These are phyloP conservation scores for Apamea anceps DNA, from an alignment of 2,888 invertebrate genomes.

Conservation along the genomic window DNA sequence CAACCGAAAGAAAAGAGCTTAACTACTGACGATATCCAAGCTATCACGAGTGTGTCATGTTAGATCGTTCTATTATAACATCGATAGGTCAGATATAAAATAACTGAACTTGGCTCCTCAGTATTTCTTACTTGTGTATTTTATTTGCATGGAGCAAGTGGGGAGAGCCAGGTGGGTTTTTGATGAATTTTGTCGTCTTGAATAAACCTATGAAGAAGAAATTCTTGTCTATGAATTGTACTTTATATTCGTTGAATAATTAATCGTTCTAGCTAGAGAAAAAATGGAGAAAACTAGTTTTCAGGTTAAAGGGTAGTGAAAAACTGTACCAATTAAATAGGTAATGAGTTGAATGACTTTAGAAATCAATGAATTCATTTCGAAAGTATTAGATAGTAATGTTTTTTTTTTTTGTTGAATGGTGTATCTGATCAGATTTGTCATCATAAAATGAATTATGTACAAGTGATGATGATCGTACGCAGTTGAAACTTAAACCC, in stretches of 20 bases:
- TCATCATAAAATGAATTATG: conserved; percentile 24
- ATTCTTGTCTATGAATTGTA: conserved; percentile 65
- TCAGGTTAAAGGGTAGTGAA: conserved; percentile 23
- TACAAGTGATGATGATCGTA: conserved; percentile 6
- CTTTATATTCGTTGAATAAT: conserved; percentile 34
- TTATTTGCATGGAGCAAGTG: conserved; percentile 89
- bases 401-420: conserved; percentile 14
- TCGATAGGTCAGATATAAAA: conserved; percentile 70
- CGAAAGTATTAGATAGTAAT: conserved; percentile 24
- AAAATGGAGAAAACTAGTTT: conserved; percentile 20
- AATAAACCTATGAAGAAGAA: conserved; percentile 88
- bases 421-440: conserved; percentile 9
- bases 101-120: conserved; percentile 77
- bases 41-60: conserved; percentile 76
- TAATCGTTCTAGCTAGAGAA: conserved; percentile 42
- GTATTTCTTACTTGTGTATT: conserved; percentile 85
- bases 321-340: conserved; percentile 18
- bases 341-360: conserved; percentile 26
- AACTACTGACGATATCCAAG: conserved; percentile 79
- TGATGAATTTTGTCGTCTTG: conserved; percentile 88
- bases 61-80: conserved; percentile 71
- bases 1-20: conserved; percentile 71
- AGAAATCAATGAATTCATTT: conserved; percentile 16
- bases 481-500: conserved; percentile 11
- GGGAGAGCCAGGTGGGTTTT: conserved; percentile 87